phyloP scores from a whole-genome alignment of 2,113 vertebrate genomes.

The Himantopus leucocephalus region DNA sequence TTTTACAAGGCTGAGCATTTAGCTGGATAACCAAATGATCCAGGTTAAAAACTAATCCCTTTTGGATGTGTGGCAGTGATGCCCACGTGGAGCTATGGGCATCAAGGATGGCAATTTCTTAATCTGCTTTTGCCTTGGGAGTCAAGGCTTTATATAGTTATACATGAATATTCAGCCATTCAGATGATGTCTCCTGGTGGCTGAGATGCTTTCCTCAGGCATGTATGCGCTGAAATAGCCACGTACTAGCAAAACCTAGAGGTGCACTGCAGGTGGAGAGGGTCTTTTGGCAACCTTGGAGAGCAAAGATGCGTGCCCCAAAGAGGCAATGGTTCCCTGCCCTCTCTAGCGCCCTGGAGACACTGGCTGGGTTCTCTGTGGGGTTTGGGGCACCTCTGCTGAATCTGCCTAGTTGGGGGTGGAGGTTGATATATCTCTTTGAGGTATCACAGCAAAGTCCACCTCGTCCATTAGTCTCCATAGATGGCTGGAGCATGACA shows the following conservation, averaged over 20 bases:
- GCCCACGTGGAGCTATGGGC: neutral
- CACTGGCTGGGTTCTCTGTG: neutral
- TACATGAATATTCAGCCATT: rapidly evolving
- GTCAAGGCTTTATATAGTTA: neutral
- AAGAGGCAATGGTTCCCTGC: neutral
- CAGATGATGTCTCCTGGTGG: rapidly evolving
- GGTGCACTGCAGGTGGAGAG: neutral
- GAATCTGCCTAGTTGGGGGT: neutral
- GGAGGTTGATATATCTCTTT: rapidly evolving
- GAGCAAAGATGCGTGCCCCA: neutral
- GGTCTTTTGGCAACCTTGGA: neutral
- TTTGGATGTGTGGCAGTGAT: neutral
- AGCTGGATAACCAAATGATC: neutral
- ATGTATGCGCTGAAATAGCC: rapidly evolving
- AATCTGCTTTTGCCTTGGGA: neutral
- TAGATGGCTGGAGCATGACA: neutral
- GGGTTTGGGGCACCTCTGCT: neutral
- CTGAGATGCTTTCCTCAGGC: neutral
- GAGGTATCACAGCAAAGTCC: neutral
- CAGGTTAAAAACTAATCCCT: neutral
- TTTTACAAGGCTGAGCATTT: neutral
- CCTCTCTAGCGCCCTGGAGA: neutral
- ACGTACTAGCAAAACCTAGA: neutral
- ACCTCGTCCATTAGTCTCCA: neutral
- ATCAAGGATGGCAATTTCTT: neutral